Base-by-base conservation (phyloP, 1,140 invertebrate genomes). In the Thaumatotibia leucotreta region DNA sequence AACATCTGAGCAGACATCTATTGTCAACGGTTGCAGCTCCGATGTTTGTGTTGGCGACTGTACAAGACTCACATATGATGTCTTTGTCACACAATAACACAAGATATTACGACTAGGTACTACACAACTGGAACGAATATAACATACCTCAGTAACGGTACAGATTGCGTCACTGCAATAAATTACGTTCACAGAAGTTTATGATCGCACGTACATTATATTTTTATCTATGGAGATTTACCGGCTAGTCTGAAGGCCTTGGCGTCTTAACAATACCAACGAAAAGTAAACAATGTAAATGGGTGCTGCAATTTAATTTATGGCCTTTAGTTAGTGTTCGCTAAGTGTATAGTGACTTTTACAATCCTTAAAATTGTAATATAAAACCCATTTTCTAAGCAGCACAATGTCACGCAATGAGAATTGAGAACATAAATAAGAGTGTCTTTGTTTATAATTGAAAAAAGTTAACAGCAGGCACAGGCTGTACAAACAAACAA, bases 131-230 rank as follows among this genome's bases (percentile, higher is more conserved):
- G 11, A 9, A 33, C 10, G 35, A 5, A 39, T 14, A 39, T 14
- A 39, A 39, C 35, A 39, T 14, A 39, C 35, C 39, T 1, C 20
- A 45, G 24, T 58, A 58, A 58, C 24, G 52, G 52, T 31, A 58
- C 17, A 10, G 24, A 58, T 58, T 58, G 24, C 52, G 24, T 58
- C 52, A 58, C 24, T 23, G 24, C 52, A 29, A 58, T 58, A 58
- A 58, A 58, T 58, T n/a, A 29, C 17, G 52, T 58, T 58, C n/a
- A 58, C 52, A 58, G 24, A 58, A 11, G 24, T 58, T 58, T 58
- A 58, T 58, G 52, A 58, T 24, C 11, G 52, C 29, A 54, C 23
- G 23, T 24, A 27, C 52, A 29, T 58, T 29, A 58, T 27, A 58
- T 58, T 58, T 29, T 58, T 58, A 58, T 58, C 52, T 31, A 29